Percentiles rank a stretch among this genome's conserved stretches.
phyloP scores from a whole-genome alignment of 1,140 invertebrate species.

The Triops longicaudatus region DNA sequence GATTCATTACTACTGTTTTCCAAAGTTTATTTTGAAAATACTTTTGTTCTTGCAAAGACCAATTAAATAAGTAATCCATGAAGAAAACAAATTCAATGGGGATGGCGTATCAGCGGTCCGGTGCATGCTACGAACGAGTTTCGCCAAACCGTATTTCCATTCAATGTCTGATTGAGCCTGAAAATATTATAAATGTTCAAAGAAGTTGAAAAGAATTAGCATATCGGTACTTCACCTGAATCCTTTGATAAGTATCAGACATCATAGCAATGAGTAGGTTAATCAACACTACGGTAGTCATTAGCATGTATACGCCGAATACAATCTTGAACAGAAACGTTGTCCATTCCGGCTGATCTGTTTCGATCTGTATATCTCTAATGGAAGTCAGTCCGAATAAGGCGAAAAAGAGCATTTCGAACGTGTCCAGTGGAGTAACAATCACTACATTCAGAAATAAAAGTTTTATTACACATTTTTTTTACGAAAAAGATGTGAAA shows the following conservation, averaged over 20 bases:
- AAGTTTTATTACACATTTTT: no score
- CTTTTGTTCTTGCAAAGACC: constrained; percentile 66
- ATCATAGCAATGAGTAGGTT: constrained; percentile 99
- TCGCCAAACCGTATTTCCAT: constrained; percentile 99
- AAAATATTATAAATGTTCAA: constrained; percentile 24
- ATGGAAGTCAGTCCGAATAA: constrained; percentile 93
- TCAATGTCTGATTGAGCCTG: constrained; percentile 99
- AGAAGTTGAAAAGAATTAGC: constrained; percentile 16
- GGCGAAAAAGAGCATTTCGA: constrained; percentile 96
- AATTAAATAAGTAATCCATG: constrained; percentile 76
- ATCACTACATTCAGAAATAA: no score
- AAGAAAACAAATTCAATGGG: constrained; percentile 90
- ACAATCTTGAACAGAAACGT: constrained; percentile 47
- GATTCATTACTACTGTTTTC: neutral
- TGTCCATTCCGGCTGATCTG: constrained; percentile 44
- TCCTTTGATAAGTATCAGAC: constrained; percentile 98
- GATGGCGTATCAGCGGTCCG: constrained; percentile 93
- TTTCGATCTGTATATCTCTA: constrained; percentile 43
- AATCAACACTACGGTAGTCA: constrained; percentile 93
- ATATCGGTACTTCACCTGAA: constrained; percentile 56
- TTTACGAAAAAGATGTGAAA: neutral
- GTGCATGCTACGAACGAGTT: constrained; percentile 97
- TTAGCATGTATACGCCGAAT: constrained; percentile 94
- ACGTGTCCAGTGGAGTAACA: constrained; percentile 77
- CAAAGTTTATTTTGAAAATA: constrained; percentile 34